A percentile compares a stretch with the other conserved stretches of the same genome.
phyloP scores from a whole-genome alignment of 2,888 invertebrate species.

The Zele albiditarsus region DNA sequence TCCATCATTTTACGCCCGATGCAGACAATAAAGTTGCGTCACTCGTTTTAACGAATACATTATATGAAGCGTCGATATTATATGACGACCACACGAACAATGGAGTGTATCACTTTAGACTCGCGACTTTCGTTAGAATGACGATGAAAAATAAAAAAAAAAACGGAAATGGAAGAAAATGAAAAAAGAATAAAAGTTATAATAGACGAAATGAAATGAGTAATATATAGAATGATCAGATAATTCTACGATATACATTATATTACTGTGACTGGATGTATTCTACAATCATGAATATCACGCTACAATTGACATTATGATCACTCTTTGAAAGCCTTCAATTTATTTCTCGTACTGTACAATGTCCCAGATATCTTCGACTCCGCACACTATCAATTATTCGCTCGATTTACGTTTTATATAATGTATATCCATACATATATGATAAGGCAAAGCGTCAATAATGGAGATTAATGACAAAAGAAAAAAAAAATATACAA shows the following conservation, averaged over 20 bases:
- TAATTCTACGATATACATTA: too few species aligned
- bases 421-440: neutral
- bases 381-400: conserved; percentile 23
- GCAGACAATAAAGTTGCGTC: conserved; percentile 2
- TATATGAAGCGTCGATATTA: neutral
- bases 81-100: neutral
- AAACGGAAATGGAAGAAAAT: neutral
- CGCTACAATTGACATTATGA: neutral
- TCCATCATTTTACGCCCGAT: neutral
- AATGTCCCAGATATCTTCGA: conserved; percentile 30
- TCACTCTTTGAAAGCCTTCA: neutral
- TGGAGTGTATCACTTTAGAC: neutral
- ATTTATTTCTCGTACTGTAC: conserved; percentile 17
- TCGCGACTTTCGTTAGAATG: neutral
- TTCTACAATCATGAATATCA: neutral
- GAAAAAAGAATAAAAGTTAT: neutral
- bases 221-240: neutral
- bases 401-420: conserved; percentile 3
- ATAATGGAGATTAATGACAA: conserved; percentile 15
- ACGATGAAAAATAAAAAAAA: neutral
- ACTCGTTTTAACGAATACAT: neutral
- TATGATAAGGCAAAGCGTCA: conserved; percentile 17
- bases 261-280: too few species aligned
- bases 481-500: neutral
- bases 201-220: conserved; percentile 13